Conservation (phyloP, 2,888 invertebrate species). For the Mechanitis messenoides region DNA sequence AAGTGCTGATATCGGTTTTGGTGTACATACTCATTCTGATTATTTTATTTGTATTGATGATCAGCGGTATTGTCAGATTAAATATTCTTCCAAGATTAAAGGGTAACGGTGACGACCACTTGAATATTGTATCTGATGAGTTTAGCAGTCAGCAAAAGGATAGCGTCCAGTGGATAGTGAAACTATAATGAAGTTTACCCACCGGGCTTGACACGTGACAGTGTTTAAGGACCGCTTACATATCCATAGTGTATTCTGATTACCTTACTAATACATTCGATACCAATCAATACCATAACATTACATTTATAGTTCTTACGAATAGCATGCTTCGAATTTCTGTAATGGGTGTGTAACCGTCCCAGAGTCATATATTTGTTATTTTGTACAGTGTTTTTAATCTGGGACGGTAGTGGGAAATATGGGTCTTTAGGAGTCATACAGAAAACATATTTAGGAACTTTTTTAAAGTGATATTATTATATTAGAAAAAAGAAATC, state of each 20-base stretch:
- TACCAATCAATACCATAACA: conserved; percentile 40
- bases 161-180: conserved; percentile 31
- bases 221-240: conserved; percentile 36
- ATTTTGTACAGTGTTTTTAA: neutral
- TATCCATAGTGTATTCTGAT: conserved; percentile 48
- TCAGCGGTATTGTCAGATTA: conserved; percentile 3
- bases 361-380: neutral
- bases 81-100: conserved; percentile 14
- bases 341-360: conserved; percentile 29
- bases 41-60: neutral
- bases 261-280: conserved; percentile 32
- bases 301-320: conserved; percentile 37
- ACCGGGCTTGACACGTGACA: conserved; percentile 29
- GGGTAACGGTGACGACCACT: neutral
- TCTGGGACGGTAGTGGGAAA: neutral
- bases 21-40: conserved; percentile 9
- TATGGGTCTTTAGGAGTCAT: too few relatives aligned
- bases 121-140: conserved; percentile 13
- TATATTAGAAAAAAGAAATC: too few relatives aligned
- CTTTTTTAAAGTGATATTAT: too few relatives aligned
- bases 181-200: conserved; percentile 34
- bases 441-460: too few relatives aligned
- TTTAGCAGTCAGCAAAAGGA: conserved; percentile 14
- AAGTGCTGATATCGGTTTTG: conserved; percentile 1
- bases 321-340: conserved; percentile 42